phyloP scores from a whole-genome alignment of 1,140 invertebrate genomes.

The Cryptotermes secundus region DNA sequence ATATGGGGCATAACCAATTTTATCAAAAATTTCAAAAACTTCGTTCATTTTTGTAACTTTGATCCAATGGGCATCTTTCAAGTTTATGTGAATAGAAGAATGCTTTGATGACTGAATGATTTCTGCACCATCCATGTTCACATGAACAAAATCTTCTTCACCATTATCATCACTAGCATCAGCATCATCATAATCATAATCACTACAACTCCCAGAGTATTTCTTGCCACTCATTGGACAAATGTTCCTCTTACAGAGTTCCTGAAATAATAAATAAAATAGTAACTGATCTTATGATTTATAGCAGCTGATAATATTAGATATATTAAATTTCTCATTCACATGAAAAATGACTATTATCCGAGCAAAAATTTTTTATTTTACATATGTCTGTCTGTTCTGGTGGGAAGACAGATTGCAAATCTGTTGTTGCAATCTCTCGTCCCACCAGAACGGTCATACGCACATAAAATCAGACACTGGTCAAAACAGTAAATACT shows the following conservation, averaged over 20 bases:
- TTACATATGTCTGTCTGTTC: too few species aligned
- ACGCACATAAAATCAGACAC: too few species aligned
- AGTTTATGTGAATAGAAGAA: background rate
- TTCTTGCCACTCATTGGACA: slow-evolving; percentile 44
- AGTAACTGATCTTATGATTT: background rate
- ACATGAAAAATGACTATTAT: too few species aligned
- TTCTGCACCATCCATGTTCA: background rate
- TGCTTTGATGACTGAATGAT: background rate
- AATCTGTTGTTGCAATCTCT: too few species aligned
- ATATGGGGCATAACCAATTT: slow-evolving; percentile 52
- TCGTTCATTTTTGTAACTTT: slow-evolving; percentile 54
- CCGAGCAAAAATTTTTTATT: too few species aligned
- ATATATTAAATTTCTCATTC: too few species aligned
- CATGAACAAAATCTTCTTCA: background rate
- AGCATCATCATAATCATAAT: slow-evolving; percentile 32
- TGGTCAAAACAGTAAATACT: too few species aligned
- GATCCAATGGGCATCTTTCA: slow-evolving; percentile 36
- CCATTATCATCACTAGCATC: background rate
- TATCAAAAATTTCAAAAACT: slow-evolving; percentile 58
- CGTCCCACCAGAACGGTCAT: too few species aligned
- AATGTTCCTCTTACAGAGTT: slow-evolving; percentile 46
- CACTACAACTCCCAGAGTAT: slow-evolving; percentile 42
- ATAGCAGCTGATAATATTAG: too few species aligned
- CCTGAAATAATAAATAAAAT: slow-evolving; percentile 39
- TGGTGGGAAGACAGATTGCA: too few species aligned